Percentiles rank a stretch among this genome's conserved stretches.
These are phyloP conservation scores for Argyresthia goedartella DNA, from an alignment of 2,888 invertebrate genomes.

Conservation along the genomic window DNA sequence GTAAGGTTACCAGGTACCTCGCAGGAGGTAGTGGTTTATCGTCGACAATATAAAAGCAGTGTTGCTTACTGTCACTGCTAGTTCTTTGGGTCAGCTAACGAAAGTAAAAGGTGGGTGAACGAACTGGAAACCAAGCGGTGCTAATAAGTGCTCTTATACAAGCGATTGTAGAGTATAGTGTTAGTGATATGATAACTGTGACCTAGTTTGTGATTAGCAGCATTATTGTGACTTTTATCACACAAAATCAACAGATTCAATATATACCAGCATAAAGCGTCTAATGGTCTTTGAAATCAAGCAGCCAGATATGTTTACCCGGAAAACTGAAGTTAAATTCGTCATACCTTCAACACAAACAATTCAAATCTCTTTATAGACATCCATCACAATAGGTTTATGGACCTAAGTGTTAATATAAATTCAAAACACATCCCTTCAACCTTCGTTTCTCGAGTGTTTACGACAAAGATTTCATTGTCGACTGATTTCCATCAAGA, in stretches of 20 bases:
- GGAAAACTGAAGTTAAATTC: no score
- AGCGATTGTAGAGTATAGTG: background rate
- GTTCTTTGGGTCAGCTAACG: conserved; percentile 53
- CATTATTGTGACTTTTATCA: no score
- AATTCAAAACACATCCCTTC: conserved; percentile 34
- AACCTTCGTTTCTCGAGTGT: conserved; percentile 21
- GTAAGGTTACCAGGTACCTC: conserved; percentile 15
- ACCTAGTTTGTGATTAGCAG: background rate
- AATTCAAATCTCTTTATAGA: no score
- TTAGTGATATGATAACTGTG: background rate
- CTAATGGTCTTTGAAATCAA: background rate
- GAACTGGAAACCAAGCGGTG: conserved; percentile 29
- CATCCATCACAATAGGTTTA: no score
- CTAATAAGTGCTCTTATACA: conserved; percentile 11
- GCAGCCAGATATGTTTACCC: no score
- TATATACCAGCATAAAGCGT: no score
- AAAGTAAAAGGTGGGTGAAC: conserved; percentile 65
- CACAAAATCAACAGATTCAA: no score
- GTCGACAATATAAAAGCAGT: conserved; percentile 60
- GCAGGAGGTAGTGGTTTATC: conserved; percentile 53
- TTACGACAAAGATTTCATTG: conserved; percentile 17
- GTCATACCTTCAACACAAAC: no score
- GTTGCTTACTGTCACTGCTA: conserved; percentile 57
- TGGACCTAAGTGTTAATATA: conserved; percentile 14
- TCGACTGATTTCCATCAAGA: conserved; percentile 25